phyloP scores from a whole-genome alignment of 2,888 invertebrate genomes.

The Mycalesis mineus region DNA sequence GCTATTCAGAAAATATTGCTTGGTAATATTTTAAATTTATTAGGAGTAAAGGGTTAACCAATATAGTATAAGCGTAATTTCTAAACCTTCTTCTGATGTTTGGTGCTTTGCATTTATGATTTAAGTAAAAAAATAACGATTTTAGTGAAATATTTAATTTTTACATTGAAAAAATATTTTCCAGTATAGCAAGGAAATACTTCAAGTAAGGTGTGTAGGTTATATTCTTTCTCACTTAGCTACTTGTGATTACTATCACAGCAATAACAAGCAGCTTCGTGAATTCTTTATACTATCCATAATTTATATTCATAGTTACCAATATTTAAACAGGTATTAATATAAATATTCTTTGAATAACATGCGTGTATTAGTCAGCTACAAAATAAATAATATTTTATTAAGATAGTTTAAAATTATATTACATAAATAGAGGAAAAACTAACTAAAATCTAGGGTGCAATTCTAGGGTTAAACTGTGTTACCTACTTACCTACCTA shows the following conservation, averaged over 20 bases:
- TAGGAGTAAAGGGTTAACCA: too few relatives aligned
- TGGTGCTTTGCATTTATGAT: neutral
- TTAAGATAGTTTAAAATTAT: neutral
- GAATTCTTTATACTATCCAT: neutral
- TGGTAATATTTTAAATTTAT: neutral
- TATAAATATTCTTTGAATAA: neutral
- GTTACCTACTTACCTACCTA: constrained; percentile 39
- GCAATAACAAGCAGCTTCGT: neutral
- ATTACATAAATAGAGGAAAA: constrained; percentile 39
- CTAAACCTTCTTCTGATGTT: neutral
- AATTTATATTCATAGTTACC: too few relatives aligned
- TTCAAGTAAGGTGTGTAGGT: too few relatives aligned
- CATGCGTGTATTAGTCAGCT: neutral
- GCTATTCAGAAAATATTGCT: constrained; percentile 7
- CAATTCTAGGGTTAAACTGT: constrained; percentile 64
- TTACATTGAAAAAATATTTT: neutral
- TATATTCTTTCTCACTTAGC: too few relatives aligned
- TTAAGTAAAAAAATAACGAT: neutral
- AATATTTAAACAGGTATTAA: too few relatives aligned
- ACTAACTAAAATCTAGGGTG: constrained; percentile 72
- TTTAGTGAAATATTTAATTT: neutral
- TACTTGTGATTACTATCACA: too few relatives aligned
- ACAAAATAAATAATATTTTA: neutral
- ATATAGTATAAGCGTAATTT: neutral
- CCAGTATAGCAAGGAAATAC: too few relatives aligned